Conservation (phyloP, 2,113 vertebrate genomes). For the Syngnathus floridae region DNA sequence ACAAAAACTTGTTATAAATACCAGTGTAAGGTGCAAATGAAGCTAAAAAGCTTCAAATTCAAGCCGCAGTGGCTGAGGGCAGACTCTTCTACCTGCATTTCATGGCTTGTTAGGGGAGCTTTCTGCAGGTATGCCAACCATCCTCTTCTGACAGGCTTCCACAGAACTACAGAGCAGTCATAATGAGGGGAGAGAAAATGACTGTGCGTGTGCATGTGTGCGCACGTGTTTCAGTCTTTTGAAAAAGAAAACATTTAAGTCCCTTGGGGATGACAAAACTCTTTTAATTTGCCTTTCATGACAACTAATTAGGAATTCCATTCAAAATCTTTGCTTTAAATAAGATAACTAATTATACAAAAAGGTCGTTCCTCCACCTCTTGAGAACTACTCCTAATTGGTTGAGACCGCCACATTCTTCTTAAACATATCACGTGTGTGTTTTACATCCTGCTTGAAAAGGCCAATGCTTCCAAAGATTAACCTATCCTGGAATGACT, state of each 20-base stretch:
- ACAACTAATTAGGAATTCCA: slow-evolving; percentile 92
- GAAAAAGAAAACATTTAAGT: slow-evolving; percentile 66
- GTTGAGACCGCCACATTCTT: slow-evolving; percentile 71
- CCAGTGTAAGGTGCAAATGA: slow-evolving; percentile 76
- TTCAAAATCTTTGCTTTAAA: slow-evolving; percentile 90
- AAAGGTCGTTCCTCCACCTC: slow-evolving; percentile 82
- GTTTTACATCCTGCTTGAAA: slow-evolving; percentile 75
- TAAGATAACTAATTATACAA: slow-evolving; percentile 90
- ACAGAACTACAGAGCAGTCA: slow-evolving; percentile 77
- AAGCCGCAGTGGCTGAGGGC: slow-evolving; percentile 68
- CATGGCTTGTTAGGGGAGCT: slow-evolving; percentile 80
- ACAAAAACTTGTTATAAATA: slow-evolving; percentile 77
- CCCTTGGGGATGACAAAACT: slow-evolving; percentile 77
- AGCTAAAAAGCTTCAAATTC: slow-evolving; percentile 69
- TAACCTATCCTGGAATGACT: slow-evolving; percentile 63
- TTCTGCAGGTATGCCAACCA: slow-evolving; percentile 71
- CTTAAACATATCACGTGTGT: slow-evolving; percentile 67
- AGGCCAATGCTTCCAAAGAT: slow-evolving; percentile 70
- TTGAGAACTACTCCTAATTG: slow-evolving; percentile 79
- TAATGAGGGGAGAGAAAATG: slow-evolving; percentile 77
- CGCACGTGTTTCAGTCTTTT: slow-evolving; percentile 33
- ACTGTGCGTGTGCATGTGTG: slow-evolving; percentile 33
- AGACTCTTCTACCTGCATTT: slow-evolving; percentile 76
- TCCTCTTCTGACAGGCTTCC: slow-evolving; percentile 74
- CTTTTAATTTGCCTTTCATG: slow-evolving; percentile 89